Percentiles rank a stretch among this genome's conserved stretches.
These are phyloP conservation scores for Agrochola lychnidis DNA, from an alignment of 2,888 invertebrate species.

Conservation along the genomic window DNA sequence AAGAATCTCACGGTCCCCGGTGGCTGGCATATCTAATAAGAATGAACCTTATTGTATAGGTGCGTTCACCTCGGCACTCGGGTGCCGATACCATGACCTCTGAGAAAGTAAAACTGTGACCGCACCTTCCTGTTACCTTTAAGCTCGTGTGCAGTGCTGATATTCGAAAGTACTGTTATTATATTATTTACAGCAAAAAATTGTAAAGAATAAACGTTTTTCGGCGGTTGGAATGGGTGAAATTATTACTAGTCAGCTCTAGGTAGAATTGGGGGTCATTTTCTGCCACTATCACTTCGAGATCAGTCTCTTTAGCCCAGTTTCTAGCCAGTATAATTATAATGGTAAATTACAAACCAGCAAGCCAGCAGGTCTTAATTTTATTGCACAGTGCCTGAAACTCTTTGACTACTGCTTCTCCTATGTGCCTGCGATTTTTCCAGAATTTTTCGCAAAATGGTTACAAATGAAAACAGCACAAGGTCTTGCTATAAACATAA, in stretches of 20 bases:
- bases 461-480: neutral
- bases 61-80: constrained; percentile 67
- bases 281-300: no score
- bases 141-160: constrained; percentile 28
- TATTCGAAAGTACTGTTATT: constrained; percentile 40
- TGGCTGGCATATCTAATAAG: constrained; percentile 63
- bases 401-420: neutral
- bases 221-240: neutral
- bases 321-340: neutral
- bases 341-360: neutral
- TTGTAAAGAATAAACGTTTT: neutral
- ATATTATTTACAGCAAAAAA: constrained; percentile 18
- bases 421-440: neutral
- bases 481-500: neutral
- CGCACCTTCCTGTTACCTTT: constrained; percentile 56
- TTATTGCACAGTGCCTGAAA: neutral
- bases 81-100: constrained; percentile 66
- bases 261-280: neutral
- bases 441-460: neutral
- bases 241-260: neutral
- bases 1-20: constrained; percentile 57
- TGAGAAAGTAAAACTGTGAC: constrained; percentile 65
- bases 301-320: neutral
- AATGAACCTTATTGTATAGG: constrained; percentile 69
- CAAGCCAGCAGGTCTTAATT: neutral